A percentile compares a stretch with the other conserved stretches of the same genome.
These are phyloP conservation scores for Chrysopilus asiliformis DNA, from an alignment of 2,888 invertebrate genomes.

Conservation along the genomic window DNA sequence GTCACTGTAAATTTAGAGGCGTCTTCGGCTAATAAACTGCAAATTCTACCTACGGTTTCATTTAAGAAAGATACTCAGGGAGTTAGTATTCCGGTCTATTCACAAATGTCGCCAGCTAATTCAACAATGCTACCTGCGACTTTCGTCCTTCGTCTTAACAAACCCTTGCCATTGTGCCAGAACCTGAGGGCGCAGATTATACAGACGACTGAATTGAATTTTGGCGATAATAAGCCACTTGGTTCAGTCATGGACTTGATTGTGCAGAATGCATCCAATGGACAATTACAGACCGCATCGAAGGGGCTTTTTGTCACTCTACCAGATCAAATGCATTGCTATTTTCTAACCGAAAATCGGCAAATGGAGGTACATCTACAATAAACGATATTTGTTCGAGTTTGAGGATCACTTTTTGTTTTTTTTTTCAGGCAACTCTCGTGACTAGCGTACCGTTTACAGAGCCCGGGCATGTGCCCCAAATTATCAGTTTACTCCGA, in stretches of 20 bases:
- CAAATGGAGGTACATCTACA: slow-evolving; percentile 61
- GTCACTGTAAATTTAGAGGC: slow-evolving; percentile 86
- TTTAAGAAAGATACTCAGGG: slow-evolving; percentile 25
- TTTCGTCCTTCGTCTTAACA: slow-evolving; percentile 66
- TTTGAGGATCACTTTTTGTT: too few relatives aligned
- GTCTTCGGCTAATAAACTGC: slow-evolving; percentile 58
- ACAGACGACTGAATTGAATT: slow-evolving; percentile 45
- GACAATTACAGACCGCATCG: slow-evolving; percentile 55
- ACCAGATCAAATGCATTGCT: slow-evolving; percentile 88
- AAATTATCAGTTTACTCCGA: slow-evolving; percentile 67
- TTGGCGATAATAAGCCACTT: slow-evolving; percentile 34
- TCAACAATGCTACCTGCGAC: slow-evolving; percentile 83
- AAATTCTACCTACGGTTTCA: slow-evolving; percentile 29
- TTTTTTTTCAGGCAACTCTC: slow-evolving; percentile 25
- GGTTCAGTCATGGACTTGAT: slow-evolving; percentile 45
- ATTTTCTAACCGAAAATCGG: slow-evolving; percentile 76
- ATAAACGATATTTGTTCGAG: too few relatives aligned
- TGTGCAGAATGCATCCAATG: slow-evolving; percentile 63
- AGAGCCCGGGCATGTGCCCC: slow-evolving; percentile 83
- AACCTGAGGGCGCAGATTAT: slow-evolving; percentile 56
- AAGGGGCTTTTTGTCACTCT: slow-evolving; percentile 79
- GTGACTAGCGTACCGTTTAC: slow-evolving; percentile 72
- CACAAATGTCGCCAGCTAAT: slow-evolving; percentile 66
- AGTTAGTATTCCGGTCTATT: slow-evolving; percentile 54
- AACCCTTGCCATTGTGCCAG: slow-evolving; percentile 74